phyloP scores from a whole-genome alignment of 2,888 invertebrate species.

The Odontocerum albicorne region DNA sequence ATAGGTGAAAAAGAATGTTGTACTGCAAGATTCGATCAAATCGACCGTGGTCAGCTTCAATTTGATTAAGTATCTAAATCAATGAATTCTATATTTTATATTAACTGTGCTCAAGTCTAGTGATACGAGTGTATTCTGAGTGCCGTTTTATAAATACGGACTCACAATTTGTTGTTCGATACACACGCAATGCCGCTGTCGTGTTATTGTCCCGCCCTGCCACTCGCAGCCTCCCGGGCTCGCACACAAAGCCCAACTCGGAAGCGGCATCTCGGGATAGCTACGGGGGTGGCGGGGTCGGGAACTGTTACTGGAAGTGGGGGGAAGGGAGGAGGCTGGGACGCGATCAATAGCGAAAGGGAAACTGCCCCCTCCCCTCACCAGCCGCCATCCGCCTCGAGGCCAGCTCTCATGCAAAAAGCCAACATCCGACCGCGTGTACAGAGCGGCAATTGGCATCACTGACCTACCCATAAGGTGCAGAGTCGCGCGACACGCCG shows the following conservation, averaged over 20 bases:
- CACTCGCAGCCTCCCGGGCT: too few species aligned
- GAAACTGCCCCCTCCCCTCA: constrained; percentile 26
- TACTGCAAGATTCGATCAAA: too few species aligned
- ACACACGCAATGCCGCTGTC: too few species aligned
- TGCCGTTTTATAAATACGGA: too few species aligned
- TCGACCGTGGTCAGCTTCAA: too few species aligned
- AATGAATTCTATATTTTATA: too few species aligned
- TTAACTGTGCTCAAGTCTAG: too few species aligned
- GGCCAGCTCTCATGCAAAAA: background rate
- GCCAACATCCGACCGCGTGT: background rate
- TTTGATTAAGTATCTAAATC: too few species aligned
- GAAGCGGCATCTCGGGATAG: background rate
- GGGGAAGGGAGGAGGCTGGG: constrained; percentile 44
- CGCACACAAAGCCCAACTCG: constrained; percentile 8
- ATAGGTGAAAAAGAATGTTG: too few species aligned
- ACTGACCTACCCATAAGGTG: background rate
- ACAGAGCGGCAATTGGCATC: background rate
- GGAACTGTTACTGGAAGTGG: constrained; percentile 14
- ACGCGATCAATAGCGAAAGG: constrained; percentile 49
- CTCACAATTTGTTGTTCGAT: too few species aligned
- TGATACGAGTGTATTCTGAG: too few species aligned
- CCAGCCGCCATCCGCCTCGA: constrained; percentile 8
- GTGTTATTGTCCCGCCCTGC: too few species aligned
- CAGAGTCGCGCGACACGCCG: background rate
- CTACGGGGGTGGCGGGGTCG: constrained; percentile 1